Conservation (phyloP, 2,113 vertebrate genomes). For the Nycticorax nycticorax region DNA sequence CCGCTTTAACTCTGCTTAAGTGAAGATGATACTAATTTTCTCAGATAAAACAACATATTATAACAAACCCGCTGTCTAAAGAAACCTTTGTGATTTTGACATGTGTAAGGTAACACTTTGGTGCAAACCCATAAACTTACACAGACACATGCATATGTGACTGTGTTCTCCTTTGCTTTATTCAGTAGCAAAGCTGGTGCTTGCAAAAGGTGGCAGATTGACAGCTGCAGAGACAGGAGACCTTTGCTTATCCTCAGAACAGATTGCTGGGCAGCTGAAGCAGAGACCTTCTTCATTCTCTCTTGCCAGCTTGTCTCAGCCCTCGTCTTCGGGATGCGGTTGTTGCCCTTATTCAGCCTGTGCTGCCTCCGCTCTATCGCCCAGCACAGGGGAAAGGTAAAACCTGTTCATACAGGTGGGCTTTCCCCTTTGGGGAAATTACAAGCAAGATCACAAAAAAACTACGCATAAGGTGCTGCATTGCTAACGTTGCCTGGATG, state of each 20-base stretch:
- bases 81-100: neutral
- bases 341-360: neutral
- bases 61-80: neutral
- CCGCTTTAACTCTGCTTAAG: neutral
- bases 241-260: neutral
- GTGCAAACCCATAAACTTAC: neutral
- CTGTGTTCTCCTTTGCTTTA: neutral
- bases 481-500: neutral
- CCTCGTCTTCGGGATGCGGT: accelerated
- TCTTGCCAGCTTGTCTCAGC: neutral
- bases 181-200: neutral
- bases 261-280: neutral
- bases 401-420: neutral
- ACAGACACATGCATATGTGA: neutral
- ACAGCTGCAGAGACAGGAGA: neutral
- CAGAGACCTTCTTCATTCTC: neutral
- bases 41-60: neutral
- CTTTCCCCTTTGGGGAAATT: neutral
- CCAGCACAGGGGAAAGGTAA: neutral
- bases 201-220: neutral
- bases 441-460: neutral
- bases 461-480: neutral
- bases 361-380: neutral
- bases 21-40: slow-evolving; percentile 2
- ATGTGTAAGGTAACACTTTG: neutral